These are phyloP conservation scores for Crotalus horridus DNA, from an alignment of 2,113 vertebrate species.

Conservation along the genomic window DNA sequence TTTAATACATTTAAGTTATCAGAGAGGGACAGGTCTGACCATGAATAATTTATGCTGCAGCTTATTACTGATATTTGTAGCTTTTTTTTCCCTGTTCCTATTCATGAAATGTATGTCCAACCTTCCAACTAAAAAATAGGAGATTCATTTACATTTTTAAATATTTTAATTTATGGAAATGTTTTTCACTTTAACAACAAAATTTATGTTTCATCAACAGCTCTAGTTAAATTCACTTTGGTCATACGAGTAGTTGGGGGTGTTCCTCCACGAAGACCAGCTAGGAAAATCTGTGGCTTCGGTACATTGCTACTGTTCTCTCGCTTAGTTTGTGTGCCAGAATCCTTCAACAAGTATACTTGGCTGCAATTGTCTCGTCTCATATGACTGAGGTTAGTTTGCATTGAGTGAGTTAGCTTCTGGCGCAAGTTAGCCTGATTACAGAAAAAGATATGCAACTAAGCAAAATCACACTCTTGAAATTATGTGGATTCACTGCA, in stretches of 20 bases:
- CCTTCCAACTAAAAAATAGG: constrained; percentile 21
- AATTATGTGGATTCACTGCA: not conserved
- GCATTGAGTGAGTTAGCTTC: constrained; percentile 78
- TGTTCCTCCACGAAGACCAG: constrained; percentile 77
- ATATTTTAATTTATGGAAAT: not conserved
- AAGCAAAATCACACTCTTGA: not conserved
- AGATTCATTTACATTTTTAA: not conserved
- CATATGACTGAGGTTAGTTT: constrained; percentile 88
- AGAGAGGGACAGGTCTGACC: not conserved
- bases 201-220: constrained; percentile 75
- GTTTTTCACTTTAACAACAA: not conserved
- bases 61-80: not conserved
- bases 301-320: constrained; percentile 73
- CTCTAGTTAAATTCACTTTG: constrained; percentile 81
- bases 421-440: constrained; percentile 81
- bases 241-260: constrained; percentile 50
- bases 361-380: constrained; percentile 83
- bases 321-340: constrained; percentile 71
- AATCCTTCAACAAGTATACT: constrained; percentile 73
- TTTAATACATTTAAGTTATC: not conserved
- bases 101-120: not conserved
- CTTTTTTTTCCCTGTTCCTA: no score
- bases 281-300: constrained; percentile 77
- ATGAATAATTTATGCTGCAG: not conserved
- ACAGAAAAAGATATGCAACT: constrained; percentile 32